Evolutionary conservation across 2,113 vertebrate species (phyloP), one percentile per base, ranked within the genome.

Genomic region (Ranitomeya imitator): DNA sequence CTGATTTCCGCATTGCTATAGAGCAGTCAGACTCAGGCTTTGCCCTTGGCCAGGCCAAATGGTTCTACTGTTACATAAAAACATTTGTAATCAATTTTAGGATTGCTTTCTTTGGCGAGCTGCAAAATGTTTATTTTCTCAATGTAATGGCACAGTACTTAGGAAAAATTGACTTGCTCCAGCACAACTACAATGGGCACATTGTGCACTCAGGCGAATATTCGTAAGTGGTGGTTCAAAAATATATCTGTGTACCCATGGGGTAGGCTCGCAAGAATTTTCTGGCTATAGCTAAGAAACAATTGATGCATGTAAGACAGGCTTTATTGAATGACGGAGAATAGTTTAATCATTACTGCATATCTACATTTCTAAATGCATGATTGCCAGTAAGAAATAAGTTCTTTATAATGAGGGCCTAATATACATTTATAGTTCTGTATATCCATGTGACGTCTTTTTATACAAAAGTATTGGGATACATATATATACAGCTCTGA

Each of bases 21-120:
- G 55, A 83, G n/a, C 79, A 74, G 18, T 63, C 71, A 73, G 82
- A 65, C 52, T 85, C 9, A 67, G 60, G 82, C 74, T 78, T 85
- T 79, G 87, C 82, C 61, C 26, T 79, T 79, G 87, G 73, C 87
- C 73, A 79, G 81, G 71, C 82, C 73, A 51, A 45, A 74, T 55
- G 87, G 4, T 78, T 89, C 87, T 89, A 79, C 81, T 85, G 87
- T 89, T 89, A 85, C 81, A 85, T 89, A 89, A 89, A 84, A 89
- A 89, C 87, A 89, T 89, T 89, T 89, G 87, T 85, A 89, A 89
- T 85, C 87, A 84, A 85, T 89, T 89, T 85, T 77, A 79, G 76
- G 87, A 89, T 89, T 89, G 87, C 87, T 89, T 89, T 89, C 73
- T 85, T 89, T 89, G 87, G 87, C 87, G 51, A 65, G 60, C 81